These are phyloP conservation scores for Caprella mutica DNA, from an alignment of 2,888 invertebrate genomes.

Conservation along the genomic window DNA sequence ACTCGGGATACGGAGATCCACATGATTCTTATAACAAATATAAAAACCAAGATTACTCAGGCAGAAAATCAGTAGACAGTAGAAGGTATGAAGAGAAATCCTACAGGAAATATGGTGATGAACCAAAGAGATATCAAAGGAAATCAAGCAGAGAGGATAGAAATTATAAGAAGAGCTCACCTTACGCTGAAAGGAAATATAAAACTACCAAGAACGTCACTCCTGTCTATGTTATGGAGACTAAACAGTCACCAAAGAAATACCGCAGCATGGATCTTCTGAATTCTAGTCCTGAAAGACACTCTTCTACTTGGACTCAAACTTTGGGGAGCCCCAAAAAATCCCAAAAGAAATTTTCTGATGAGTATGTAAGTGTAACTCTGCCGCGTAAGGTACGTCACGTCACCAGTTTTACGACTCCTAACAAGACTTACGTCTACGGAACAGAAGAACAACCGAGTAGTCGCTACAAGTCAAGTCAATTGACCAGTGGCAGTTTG, in stretches of 20 bases:
- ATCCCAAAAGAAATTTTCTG: too few relatives aligned
- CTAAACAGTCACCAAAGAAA: conserved; percentile 19
- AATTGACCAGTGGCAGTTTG: conserved; percentile 26
- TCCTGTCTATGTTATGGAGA: conserved; percentile 16
- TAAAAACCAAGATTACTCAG: not conserved
- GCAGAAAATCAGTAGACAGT: not conserved
- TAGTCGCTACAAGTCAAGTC: not conserved
- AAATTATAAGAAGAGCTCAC: conserved; percentile 3
- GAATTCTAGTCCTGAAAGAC: conserved; percentile 8
- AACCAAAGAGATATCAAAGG: not conserved
- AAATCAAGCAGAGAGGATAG: conserved; percentile 1
- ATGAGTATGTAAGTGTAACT: conserved; percentile 12
- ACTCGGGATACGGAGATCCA: conserved; percentile 5
- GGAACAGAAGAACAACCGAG: conserved; percentile 10
- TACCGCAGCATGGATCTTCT: conserved; percentile 30
- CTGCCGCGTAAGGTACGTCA: conserved; percentile 24
- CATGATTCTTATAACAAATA: conserved; percentile 11
- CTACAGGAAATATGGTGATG: not conserved
- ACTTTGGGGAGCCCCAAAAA: conserved; percentile 25
- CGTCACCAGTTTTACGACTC: conserved; percentile 17
- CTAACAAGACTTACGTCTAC: conserved; percentile 31
- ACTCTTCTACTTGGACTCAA: conserved; percentile 26
- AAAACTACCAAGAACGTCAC: conserved; percentile 30
- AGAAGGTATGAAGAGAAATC: not conserved
- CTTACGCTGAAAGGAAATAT: conserved; percentile 22